Percentiles rank a stretch among this genome's conserved stretches.
Conservation (phyloP, 2,888 invertebrate genomes). For the Seladonia tumulorum region DNA sequence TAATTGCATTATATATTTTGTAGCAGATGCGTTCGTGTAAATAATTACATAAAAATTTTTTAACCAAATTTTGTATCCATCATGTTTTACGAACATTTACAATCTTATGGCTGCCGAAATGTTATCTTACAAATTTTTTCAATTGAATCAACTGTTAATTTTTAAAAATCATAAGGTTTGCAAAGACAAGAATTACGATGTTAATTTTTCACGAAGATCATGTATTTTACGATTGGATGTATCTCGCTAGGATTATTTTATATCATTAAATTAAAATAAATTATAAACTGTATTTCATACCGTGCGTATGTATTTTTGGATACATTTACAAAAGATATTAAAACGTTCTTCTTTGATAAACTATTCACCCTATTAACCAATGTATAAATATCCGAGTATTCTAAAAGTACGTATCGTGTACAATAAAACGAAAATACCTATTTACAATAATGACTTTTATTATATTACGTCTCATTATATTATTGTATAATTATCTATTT, state of each 20-base stretch:
- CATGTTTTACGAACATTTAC: slow-evolving; percentile 19
- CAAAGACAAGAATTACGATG: neutral
- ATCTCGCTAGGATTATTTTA: slow-evolving; percentile 11
- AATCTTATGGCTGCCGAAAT: slow-evolving; percentile 15
- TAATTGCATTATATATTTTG: slow-evolving; percentile 11
- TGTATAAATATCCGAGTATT: slow-evolving; percentile 57
- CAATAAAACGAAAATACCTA: slow-evolving; percentile 42
- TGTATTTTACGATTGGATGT: slow-evolving; percentile 18
- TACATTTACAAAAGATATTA: slow-evolving; percentile 53
- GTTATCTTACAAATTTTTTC: slow-evolving; percentile 22
- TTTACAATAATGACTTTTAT: slow-evolving; percentile 30
- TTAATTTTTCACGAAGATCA: slow-evolving; percentile 3
- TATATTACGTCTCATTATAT: slow-evolving; percentile 8
- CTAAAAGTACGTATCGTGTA: slow-evolving; percentile 44
- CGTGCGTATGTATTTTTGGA: slow-evolving; percentile 57
- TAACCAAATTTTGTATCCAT: slow-evolving; percentile 2
- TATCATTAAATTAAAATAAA: slow-evolving; percentile 42
- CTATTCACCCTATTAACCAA: slow-evolving; percentile 45
- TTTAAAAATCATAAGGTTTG: neutral
- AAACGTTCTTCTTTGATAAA: slow-evolving; percentile 38
- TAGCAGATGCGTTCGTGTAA: slow-evolving; percentile 22
- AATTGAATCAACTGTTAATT: neutral
- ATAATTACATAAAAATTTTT: slow-evolving; percentile 19
- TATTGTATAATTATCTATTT: neutral
- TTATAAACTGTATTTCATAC: slow-evolving; percentile 45